These are phyloP conservation scores for Ormyrus rosae DNA, from an alignment of 2,888 invertebrate species.

Conservation along the genomic window DNA sequence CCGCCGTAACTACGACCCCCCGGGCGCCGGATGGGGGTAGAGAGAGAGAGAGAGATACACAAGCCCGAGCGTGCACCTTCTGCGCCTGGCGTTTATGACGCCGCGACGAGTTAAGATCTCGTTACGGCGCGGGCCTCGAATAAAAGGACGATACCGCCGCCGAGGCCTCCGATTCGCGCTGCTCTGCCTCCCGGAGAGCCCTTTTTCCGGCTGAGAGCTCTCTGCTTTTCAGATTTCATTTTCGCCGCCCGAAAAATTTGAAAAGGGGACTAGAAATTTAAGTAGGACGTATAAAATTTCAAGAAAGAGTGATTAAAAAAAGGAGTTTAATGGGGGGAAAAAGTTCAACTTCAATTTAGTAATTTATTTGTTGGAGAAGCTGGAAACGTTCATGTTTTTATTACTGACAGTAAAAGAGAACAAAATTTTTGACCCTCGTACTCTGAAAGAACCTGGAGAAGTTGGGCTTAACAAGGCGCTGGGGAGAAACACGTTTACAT, in stretches of 20 bases:
- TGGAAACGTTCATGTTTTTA: no score
- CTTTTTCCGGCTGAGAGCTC: no score
- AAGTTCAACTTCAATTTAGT: no score
- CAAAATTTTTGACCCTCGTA: not conserved
- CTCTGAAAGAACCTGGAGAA: constrained; percentile 17
- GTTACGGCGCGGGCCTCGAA: constrained; percentile 61
- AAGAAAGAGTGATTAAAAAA: no score
- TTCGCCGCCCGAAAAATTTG: no score
- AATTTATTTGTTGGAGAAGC: no score
- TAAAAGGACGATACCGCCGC: constrained; percentile 54
- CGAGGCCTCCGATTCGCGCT: constrained; percentile 18
- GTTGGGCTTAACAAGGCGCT: constrained; percentile 49
- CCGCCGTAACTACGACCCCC: constrained; percentile 45
- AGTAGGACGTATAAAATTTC: no score
- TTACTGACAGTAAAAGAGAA: not conserved
- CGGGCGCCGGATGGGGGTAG: not conserved
- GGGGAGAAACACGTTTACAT: constrained; percentile 46
- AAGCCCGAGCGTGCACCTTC: constrained; percentile 58
- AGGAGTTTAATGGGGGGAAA: no score
- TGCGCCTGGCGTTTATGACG: constrained; percentile 72
- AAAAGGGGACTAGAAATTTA: no score
- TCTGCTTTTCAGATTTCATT: no score
- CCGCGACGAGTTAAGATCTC: constrained; percentile 70
- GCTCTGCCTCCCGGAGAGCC: no score
- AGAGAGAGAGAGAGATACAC: constrained; percentile 3